phyloP scores from a whole-genome alignment of 2,888 invertebrate genomes.

The Diarsia brunnea region DNA sequence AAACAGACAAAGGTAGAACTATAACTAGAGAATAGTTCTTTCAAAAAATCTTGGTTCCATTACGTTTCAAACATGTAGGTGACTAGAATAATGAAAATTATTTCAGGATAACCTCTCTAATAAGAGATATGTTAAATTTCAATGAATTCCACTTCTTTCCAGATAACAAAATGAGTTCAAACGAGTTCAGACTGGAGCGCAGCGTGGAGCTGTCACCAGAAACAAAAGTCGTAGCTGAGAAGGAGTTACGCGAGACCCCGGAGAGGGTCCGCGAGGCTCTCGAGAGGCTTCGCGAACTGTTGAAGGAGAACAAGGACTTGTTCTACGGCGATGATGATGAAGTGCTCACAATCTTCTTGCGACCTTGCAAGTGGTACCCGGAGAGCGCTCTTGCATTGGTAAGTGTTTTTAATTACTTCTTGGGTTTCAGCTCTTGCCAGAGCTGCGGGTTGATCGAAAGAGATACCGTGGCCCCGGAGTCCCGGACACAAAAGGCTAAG shows the following conservation, averaged over 20 bases:
- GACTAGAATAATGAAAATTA: neutral
- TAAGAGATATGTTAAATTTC: no score
- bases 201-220: slow-evolving; percentile 91
- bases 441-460: no score
- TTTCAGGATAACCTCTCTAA: neutral
- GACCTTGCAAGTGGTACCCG: slow-evolving; percentile 96
- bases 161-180: slow-evolving; percentile 82
- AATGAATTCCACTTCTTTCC: slow-evolving; percentile 43
- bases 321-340: slow-evolving; percentile 94
- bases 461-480: no score
- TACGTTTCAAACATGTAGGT: neutral
- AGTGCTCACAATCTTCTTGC: slow-evolving; percentile 94
- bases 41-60: neutral
- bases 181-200: slow-evolving; percentile 91
- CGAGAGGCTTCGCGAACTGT: slow-evolving; percentile 91
- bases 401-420: slow-evolving; percentile 76
- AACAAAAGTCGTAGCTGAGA: slow-evolving; percentile 90
- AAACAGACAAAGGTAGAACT: neutral
- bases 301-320: slow-evolving; percentile 93
- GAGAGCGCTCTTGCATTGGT: slow-evolving; percentile 95
- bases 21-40: neutral
- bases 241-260: slow-evolving; percentile 93
- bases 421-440: neutral
- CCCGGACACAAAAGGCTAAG: no score
- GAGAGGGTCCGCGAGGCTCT: slow-evolving; percentile 92